A percentile compares a stretch with the other conserved stretches of the same genome.
Conservation (phyloP, 2,888 invertebrate genomes). For the Pyrrhia umbra region DNA sequence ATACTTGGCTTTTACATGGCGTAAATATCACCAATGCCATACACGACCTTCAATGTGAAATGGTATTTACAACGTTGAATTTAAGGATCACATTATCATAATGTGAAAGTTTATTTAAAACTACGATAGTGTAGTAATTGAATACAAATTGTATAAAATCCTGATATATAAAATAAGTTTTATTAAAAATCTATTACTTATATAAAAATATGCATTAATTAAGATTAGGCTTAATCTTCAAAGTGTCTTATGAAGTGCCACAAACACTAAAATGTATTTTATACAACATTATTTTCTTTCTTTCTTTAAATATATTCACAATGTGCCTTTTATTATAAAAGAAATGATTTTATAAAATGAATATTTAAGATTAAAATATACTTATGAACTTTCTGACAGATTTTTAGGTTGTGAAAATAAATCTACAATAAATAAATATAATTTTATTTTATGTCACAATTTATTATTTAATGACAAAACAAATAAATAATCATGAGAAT, state of each 20-base stretch:
- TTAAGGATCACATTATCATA: conserved; percentile 30
- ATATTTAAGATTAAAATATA: conserved; percentile 14
- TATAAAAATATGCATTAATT: conserved; percentile 45
- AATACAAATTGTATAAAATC: conserved; percentile 58
- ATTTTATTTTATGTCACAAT: conserved; percentile 73
- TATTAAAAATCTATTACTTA: conserved; percentile 37
- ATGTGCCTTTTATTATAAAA: conserved; percentile 60
- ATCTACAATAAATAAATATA: conserved; percentile 51
- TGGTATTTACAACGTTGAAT: conserved; percentile 44
- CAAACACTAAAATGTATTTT: conserved; percentile 53
- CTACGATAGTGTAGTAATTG: conserved; percentile 41
- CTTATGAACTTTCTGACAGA: conserved; percentile 52
- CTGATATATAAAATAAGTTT: conserved; percentile 45
- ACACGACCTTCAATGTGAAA: conserved; percentile 11
- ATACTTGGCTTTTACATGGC: conserved; percentile 38
- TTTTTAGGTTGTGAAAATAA: conserved; percentile 78
- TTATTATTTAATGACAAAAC: conserved; percentile 58
- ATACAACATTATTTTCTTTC: conserved; percentile 36
- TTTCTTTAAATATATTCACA: conserved; percentile 51
- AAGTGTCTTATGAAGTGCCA: conserved; percentile 67
- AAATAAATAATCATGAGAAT: conserved; percentile 63
- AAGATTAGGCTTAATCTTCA: conserved; percentile 38
- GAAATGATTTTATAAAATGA: conserved; percentile 18
- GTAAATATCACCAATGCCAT: conserved; percentile 17
- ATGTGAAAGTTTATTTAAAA: conserved; percentile 45